Conservation (phyloP, 2,797 vertebrate species). For the Chaenodraco wilsoni region DNA sequence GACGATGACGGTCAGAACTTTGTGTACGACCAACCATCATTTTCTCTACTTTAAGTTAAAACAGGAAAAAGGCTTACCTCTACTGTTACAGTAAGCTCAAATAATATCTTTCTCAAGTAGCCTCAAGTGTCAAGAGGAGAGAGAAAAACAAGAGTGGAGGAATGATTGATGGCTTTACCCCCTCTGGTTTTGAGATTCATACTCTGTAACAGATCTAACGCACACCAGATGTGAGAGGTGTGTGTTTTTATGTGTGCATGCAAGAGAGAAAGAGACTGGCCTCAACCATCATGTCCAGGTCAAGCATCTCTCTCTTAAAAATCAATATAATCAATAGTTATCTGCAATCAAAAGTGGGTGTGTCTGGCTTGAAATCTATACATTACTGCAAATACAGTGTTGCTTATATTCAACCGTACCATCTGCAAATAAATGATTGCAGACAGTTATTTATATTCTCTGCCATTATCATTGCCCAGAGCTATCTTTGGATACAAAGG, state of each 20-base stretch:
- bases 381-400: background rate
- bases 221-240: conserved; percentile 77
- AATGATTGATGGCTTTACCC: conserved; percentile 75
- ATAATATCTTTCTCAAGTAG: conserved; percentile 32
- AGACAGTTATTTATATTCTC: conserved; percentile 8
- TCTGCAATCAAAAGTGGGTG: background rate
- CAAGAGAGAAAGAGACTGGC: conserved; percentile 10
- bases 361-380: conserved; percentile 3
- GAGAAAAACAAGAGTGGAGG: conserved; percentile 25
- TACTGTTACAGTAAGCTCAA: conserved; percentile 57
- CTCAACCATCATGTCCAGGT: conserved; percentile 5
- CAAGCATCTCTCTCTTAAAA: background rate
- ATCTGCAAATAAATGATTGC: conserved; percentile 1
- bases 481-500: conserved; percentile 49
- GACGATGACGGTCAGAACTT: conserved; percentile 16
- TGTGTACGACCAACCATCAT: conserved; percentile 32
- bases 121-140: conserved; percentile 27
- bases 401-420: background rate
- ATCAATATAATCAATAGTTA: background rate
- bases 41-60: conserved; percentile 32
- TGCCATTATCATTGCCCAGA: conserved; percentile 3
- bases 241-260: conserved; percentile 23
- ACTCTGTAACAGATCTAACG: conserved; percentile 75
- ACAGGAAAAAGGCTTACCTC: conserved; percentile 36
- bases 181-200: conserved; percentile 68